Evolutionary conservation across 2,113 vertebrate genomes (phyloP).

Genomic region (Oncorhynchus kisutch): DNA sequence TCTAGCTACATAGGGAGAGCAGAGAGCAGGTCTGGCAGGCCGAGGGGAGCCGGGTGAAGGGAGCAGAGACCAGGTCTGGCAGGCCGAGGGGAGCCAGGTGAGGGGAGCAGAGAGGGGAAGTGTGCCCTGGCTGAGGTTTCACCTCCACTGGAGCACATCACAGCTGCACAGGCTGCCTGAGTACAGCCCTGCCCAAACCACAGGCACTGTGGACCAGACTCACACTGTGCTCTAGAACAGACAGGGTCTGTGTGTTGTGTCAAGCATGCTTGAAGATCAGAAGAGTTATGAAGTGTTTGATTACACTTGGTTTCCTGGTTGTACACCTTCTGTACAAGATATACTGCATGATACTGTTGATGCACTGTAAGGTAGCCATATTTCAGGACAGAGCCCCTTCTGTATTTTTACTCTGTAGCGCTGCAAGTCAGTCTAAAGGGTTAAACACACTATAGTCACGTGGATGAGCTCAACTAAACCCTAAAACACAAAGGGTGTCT

Average conservation of each 20-base stretch:
- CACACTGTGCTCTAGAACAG: not conserved
- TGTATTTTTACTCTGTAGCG: no score
- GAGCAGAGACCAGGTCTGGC: not conserved
- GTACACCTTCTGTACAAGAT: no score
- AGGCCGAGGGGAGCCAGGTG: not conserved
- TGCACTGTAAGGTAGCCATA: no score
- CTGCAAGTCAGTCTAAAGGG: no score
- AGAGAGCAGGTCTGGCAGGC: constrained; percentile 7
- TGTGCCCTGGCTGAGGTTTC: constrained; percentile 12
- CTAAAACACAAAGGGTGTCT: no score
- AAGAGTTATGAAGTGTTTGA: not conserved
- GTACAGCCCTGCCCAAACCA: not conserved
- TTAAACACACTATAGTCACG: no score
- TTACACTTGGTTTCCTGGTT: no score
- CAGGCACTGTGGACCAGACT: not conserved
- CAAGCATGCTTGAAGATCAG: not conserved
- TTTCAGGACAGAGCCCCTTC: no score
- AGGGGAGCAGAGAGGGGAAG: not conserved
- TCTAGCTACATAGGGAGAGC: not conserved
- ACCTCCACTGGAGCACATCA: not conserved
- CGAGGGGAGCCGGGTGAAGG: not conserved
- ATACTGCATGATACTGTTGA: no score
- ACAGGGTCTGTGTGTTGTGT: not conserved
- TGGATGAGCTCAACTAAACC: no score
- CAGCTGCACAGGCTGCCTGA: not conserved